Percentiles rank a stretch among this genome's conserved stretches.
Evolutionary conservation across 2,888 invertebrate species (phyloP).

Genomic region (Melanostoma scalare): DNA sequence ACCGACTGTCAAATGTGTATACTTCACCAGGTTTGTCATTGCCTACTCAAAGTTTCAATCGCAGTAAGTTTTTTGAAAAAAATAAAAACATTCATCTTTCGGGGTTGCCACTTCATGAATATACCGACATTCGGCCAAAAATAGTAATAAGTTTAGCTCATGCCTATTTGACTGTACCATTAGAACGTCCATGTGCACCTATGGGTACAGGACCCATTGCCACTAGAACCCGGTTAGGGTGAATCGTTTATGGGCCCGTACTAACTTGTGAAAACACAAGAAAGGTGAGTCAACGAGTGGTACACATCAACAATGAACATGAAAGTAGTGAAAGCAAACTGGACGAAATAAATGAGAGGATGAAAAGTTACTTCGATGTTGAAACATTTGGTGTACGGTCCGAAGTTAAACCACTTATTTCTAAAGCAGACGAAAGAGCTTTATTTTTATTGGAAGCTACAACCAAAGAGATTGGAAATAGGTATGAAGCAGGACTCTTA

Average conservation of each 20-base stretch:
- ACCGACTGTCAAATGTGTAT: conserved; percentile 32
- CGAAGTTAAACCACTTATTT: not conserved
- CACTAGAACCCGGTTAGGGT: conserved; percentile 1
- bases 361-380: not conserved
- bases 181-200: conserved; percentile 19
- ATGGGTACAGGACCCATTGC: not conserved
- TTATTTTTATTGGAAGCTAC: not conserved
- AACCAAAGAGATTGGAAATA: conserved; percentile 5
- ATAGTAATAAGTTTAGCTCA: conserved; percentile 46
- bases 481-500: conserved; percentile 41
- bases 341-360: not conserved
- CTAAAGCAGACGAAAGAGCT: not conserved
- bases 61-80: not conserved
- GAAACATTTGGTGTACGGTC: conserved; percentile 2
- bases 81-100: not conserved
- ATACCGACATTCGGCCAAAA: conserved; percentile 38
- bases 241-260: conserved; percentile 11
- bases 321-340: not conserved
- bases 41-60: conserved; percentile 30
- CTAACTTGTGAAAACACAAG: not conserved
- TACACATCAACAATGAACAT: not conserved
- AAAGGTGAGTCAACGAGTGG: not conserved
- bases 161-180: conserved; percentile 36
- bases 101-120: conserved; percentile 34
- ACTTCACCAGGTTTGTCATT: conserved; percentile 14